These are phyloP conservation scores for Sciurus vulgaris DNA, from an alignment of 2,797 vertebrate species.

Conservation along the genomic window DNA sequence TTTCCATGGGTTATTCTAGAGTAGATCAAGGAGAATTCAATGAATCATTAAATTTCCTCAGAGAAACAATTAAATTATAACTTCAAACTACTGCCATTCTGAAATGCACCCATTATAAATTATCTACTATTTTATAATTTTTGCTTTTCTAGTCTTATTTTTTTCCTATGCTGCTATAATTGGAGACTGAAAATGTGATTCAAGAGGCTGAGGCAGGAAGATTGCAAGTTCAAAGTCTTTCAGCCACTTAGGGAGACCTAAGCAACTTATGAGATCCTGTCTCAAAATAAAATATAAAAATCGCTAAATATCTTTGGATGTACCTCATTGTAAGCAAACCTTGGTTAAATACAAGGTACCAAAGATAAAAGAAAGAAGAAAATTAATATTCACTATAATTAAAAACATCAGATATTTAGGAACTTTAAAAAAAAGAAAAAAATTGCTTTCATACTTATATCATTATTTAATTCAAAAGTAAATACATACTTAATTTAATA, in stretches of 20 bases:
- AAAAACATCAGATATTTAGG: too few species aligned
- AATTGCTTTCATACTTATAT: background rate
- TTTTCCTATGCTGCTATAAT: background rate
- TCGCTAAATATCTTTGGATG: too few species aligned
- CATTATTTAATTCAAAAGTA: background rate
- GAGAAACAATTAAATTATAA: slow-evolving; percentile 59
- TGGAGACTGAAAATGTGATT: background rate
- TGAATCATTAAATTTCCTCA: slow-evolving; percentile 45
- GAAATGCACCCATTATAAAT: slow-evolving; percentile 40
- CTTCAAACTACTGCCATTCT: slow-evolving; percentile 44
- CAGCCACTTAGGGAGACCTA: too few species aligned
- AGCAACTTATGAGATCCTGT: background rate
- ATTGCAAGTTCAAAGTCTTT: too few species aligned
- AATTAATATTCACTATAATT: too few species aligned
- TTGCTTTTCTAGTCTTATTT: background rate
- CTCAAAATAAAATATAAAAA: too few species aligned
- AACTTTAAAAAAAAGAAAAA: too few species aligned
- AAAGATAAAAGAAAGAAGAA: background rate
- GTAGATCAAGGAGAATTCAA: slow-evolving; percentile 29
- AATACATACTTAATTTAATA: background rate
- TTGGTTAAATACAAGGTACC: too few species aligned
- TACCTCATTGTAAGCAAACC: too few species aligned
- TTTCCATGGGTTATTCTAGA: background rate
- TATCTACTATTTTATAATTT: slow-evolving; percentile 20
- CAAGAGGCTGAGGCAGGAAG: background rate